Conservation (phyloP, 2,113 vertebrate species). For the Tiliqua scincoides region DNA sequence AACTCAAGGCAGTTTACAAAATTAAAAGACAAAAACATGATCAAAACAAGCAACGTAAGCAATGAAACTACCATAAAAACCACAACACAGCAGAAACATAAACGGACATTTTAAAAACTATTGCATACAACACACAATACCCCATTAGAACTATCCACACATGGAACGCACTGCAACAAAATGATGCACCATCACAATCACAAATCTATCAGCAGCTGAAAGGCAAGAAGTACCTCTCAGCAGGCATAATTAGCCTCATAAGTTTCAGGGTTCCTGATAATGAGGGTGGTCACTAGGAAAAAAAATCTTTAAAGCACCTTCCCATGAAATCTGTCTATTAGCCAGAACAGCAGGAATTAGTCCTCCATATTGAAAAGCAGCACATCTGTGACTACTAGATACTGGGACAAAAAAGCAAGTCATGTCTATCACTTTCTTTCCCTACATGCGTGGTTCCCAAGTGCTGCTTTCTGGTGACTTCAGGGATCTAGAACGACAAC, state of each 20-base stretch:
- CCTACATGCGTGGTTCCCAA: not conserved
- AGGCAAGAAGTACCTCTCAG: not conserved
- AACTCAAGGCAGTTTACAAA: too few relatives aligned
- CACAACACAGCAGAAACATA: too few relatives aligned
- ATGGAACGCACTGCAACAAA: not conserved
- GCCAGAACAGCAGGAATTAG: not conserved
- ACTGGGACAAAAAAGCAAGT: not conserved
- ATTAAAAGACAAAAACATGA: too few relatives aligned
- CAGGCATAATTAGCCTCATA: constrained; percentile 39
- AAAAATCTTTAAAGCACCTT: not conserved
- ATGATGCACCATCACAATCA: not conserved
- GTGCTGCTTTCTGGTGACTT: constrained; percentile 81
- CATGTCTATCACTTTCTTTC: not conserved
- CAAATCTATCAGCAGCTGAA: not conserved
- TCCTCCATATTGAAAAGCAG: constrained; percentile 78
- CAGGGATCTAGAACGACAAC: not conserved
- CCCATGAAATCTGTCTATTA: constrained; percentile 69
- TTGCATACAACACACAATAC: too few relatives aligned
- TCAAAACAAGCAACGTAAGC: too few relatives aligned
- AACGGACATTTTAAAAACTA: too few relatives aligned
- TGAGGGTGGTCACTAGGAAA: not conserved
- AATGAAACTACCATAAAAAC: too few relatives aligned
- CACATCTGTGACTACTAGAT: constrained; percentile 47
- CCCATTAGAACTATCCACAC: too few relatives aligned
- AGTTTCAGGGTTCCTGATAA: not conserved